Conservation (phyloP, 2,797 vertebrate species). For the Crypturellus tataupa region DNA sequence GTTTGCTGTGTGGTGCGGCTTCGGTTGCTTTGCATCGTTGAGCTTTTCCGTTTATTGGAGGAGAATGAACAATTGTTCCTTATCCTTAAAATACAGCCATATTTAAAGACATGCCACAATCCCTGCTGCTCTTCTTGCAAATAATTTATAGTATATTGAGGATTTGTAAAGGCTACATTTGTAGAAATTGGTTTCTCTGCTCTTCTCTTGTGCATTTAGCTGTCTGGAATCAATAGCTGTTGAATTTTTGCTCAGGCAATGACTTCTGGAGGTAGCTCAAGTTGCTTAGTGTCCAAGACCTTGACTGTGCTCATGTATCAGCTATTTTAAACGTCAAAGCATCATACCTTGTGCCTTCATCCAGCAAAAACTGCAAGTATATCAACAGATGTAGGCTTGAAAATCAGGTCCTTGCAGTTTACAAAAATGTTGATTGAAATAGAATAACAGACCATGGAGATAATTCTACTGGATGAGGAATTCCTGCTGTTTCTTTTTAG, state of each 20-base stretch:
- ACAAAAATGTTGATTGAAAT: not conserved
- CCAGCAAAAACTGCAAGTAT: not conserved
- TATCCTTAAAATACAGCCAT: not conserved
- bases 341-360: not conserved
- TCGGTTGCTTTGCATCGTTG: not conserved
- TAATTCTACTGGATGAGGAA: not conserved
- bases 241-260: not conserved
- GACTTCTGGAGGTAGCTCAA: slow-evolving; percentile 22
- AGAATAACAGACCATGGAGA: not conserved
- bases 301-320: not conserved
- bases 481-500: not conserved
- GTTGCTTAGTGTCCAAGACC: not conserved
- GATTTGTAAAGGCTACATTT: not conserved
- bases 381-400: not conserved
- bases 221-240: not conserved
- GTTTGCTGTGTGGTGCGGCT: not conserved
- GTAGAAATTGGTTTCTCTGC: not conserved
- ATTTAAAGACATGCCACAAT: not conserved
- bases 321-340: not conserved
- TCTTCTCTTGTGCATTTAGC: not conserved
- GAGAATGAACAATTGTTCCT: not conserved
- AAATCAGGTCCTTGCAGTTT: not conserved
- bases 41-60: not conserved
- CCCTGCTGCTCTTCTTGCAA: not conserved
- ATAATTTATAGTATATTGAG: not conserved